Base-by-base conservation (phyloP, 35 echinoderm and acorn worm genomes). In the Stichopus chloronotus region DNA sequence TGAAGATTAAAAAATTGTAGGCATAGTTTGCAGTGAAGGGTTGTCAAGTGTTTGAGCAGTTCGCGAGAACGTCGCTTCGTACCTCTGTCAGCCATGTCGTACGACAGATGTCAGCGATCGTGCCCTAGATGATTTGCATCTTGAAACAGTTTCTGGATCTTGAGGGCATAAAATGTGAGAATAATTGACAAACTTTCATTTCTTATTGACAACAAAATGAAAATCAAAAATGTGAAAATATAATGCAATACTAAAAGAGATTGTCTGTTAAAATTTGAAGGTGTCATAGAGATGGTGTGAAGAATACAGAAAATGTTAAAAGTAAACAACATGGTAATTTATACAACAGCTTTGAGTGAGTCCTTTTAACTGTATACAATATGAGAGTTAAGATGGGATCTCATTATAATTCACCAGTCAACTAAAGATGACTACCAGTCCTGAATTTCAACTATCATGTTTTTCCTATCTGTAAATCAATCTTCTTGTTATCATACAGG, bases 1-100 rank as follows among this genome's bases (percentile, higher is more conserved):
- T 21, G 17, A 74, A 74, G 69, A 14, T 5, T 74, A 74, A 74
- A 61, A 74, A 74, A 74, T 74, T 74, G 69, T 74, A 74, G 69
- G 69, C 69, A 74, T 74, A 74, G 69, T 74, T 43, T 74, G 69
- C 17, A 19, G 69, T 74, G 13, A 74, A 74, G 12, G n/a, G 69
- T 74, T 74, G 69, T 74, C 69, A n/a, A 74, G 69, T 74, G 69
- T 74, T n/a, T n/a, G 20, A 19, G 59, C 69, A 19, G 69, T 74
- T 74, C 69, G 7, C 19, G 22, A 20, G 5, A n/a, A 24, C 19
- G 69, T n/a, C 22, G 69, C 69, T 74, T 74, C 69, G 30, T 43
- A 43, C 69, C 22, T 14, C 69, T 20, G 22, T 74, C 17, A n/a
- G 30, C 22, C 19, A 74, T 74, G 69, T 61, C 17, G 7, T 19